phyloP scores from a whole-genome alignment of 2,113 vertebrate species.

The Scatophagus argus region DNA sequence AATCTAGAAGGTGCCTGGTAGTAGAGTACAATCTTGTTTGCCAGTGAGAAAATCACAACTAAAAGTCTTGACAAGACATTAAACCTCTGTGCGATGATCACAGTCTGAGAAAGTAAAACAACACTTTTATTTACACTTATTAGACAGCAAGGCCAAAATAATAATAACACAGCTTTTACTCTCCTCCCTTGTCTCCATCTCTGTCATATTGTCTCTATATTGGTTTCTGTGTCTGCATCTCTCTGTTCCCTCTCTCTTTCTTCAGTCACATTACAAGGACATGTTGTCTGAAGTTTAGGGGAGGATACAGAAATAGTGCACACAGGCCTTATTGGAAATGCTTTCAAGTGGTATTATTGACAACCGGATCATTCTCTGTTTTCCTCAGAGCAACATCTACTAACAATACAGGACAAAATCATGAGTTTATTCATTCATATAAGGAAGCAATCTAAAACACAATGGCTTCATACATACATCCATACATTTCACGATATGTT shows the following conservation, averaged over 20 bases:
- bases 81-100: slow-evolving; percentile 17
- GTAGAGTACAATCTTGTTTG: slow-evolving; percentile 33
- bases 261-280: neutral
- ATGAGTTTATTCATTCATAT: too few relatives aligned
- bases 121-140: slow-evolving; percentile 25
- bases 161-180: neutral
- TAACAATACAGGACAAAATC: too few relatives aligned
- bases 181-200: neutral
- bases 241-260: neutral
- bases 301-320: neutral
- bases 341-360: too few relatives aligned
- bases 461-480: too few relatives aligned
- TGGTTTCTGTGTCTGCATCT: neutral
- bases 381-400: too few relatives aligned
- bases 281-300: neutral
- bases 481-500: too few relatives aligned
- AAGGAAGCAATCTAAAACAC: too few relatives aligned
- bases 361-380: too few relatives aligned
- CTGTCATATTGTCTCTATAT: neutral
- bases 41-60: slow-evolving; percentile 29
- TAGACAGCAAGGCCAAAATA: neutral
- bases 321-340: slow-evolving; percentile 10
- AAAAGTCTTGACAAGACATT: slow-evolving; percentile 16
- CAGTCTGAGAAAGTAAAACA: slow-evolving; percentile 32
- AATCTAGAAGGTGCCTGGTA: neutral